phyloP scores from a whole-genome alignment of 2,113 vertebrate genomes.

The Ameiurus melas region DNA sequence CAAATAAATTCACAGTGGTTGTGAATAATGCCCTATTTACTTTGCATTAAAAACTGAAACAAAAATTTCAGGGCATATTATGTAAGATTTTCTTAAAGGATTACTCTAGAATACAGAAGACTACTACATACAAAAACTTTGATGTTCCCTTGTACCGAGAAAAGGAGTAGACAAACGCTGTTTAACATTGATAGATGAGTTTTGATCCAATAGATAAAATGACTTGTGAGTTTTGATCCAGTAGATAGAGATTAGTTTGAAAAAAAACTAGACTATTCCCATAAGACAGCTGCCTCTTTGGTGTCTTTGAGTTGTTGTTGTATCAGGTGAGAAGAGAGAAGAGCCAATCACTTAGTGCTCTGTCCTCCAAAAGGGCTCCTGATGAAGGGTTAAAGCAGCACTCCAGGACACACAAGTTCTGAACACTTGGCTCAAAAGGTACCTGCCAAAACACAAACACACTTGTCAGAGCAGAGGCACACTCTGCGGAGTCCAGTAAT shows the following conservation, averaged over 20 bases:
- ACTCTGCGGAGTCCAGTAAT: neutral
- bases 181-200: neutral
- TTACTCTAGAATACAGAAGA: neutral
- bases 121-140: neutral
- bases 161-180: neutral
- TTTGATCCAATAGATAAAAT: neutral
- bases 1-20: slow-evolving; percentile 24
- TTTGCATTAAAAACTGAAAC: neutral
- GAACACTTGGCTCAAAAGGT: slow-evolving; percentile 74
- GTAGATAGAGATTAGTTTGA: neutral
- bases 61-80: neutral
- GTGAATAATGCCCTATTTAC: neutral
- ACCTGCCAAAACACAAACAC: slow-evolving; percentile 63
- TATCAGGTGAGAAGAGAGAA: slow-evolving; percentile 72
- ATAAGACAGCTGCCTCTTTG: neutral
- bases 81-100: neutral
- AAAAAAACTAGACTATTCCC: neutral
- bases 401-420: slow-evolving; percentile 73
- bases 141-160: neutral
- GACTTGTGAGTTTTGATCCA: neutral
- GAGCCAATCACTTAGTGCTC: slow-evolving; percentile 76
- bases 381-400: slow-evolving; percentile 79
- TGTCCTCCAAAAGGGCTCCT: slow-evolving; percentile 66
- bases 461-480: neutral
- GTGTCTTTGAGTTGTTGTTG: neutral